Conservation (phyloP, 2,888 invertebrate genomes). For the Noctua fimbriata region DNA sequence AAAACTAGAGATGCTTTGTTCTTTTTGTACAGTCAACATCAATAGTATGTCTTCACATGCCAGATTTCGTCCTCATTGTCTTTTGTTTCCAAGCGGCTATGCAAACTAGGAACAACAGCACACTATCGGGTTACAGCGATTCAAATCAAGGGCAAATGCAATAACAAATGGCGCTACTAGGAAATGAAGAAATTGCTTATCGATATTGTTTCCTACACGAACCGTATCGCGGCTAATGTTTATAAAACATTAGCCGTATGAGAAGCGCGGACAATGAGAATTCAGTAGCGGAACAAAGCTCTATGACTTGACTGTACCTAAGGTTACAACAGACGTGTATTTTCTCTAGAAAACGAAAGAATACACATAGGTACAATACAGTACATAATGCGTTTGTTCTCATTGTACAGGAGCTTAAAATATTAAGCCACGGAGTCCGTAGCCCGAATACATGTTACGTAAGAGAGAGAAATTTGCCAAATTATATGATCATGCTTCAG, state of each 20-base stretch:
- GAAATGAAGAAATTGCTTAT: slow-evolving; percentile 77
- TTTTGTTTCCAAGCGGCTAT: slow-evolving; percentile 17
- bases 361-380: slow-evolving; percentile 21
- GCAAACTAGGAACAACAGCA: slow-evolving; percentile 12
- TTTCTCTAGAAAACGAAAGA: slow-evolving; percentile 54
- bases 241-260: slow-evolving; percentile 75
- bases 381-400: slow-evolving; percentile 49
- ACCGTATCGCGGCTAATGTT: slow-evolving; percentile 72
- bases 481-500: slow-evolving; percentile 34
- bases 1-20: slow-evolving; percentile 36
- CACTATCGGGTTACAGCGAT: slow-evolving; percentile 53
- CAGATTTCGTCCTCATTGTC: background rate
- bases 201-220: slow-evolving; percentile 73
- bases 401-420: slow-evolving; percentile 56
- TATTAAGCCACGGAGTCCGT: slow-evolving; percentile 50
- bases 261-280: slow-evolving; percentile 61
- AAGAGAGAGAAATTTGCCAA: slow-evolving; percentile 42
- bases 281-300: slow-evolving; percentile 53
- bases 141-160: slow-evolving; percentile 66
- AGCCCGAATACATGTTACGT: slow-evolving; percentile 37
- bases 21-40: slow-evolving; percentile 11
- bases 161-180: slow-evolving; percentile 71
- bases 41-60: background rate
- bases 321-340: slow-evolving; percentile 30
- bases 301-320: slow-evolving; percentile 30